Conservation (phyloP, 2,113 vertebrate species). For the Toxostoma redivivum region DNA sequence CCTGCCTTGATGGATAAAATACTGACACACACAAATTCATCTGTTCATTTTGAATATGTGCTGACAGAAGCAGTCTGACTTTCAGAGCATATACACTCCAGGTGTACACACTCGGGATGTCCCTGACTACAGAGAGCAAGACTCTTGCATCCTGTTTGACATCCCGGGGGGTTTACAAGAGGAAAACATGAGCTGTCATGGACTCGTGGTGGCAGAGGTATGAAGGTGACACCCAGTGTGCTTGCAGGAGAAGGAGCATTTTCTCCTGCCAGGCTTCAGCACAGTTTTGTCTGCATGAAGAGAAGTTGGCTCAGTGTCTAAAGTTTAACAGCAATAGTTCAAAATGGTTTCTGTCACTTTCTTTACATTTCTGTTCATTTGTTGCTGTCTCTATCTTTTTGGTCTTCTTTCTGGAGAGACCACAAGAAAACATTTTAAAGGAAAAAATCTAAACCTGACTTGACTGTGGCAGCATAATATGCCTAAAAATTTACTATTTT, state of each 20-base stretch:
- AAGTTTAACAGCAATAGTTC: neutral
- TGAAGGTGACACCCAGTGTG: neutral
- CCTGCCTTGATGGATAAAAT: constrained; percentile 53
- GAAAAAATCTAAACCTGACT: neutral
- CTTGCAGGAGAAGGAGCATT: neutral
- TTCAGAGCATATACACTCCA: neutral
- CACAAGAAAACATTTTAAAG: neutral
- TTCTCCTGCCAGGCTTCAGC: neutral
- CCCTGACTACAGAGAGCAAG: neutral
- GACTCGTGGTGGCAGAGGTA: neutral
- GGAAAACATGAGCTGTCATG: constrained; percentile 6
- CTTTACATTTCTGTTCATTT: neutral
- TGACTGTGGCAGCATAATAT: neutral
- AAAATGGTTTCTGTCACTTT: neutral
- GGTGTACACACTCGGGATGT: constrained; percentile 30
- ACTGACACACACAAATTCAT: constrained; percentile 36
- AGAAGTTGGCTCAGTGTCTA: neutral
- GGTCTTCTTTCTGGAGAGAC: neutral
- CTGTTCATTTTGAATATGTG: constrained; percentile 46
- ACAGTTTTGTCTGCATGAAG: neutral
- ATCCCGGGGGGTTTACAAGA: neutral
- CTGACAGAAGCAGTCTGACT: constrained; percentile 53
- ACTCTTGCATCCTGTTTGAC: constrained; percentile 38
- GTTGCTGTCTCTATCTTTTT: neutral
- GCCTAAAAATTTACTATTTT: neutral